These are phyloP conservation scores for Tineola bisselliella DNA, from an alignment of 2,888 invertebrate species.

Conservation along the genomic window DNA sequence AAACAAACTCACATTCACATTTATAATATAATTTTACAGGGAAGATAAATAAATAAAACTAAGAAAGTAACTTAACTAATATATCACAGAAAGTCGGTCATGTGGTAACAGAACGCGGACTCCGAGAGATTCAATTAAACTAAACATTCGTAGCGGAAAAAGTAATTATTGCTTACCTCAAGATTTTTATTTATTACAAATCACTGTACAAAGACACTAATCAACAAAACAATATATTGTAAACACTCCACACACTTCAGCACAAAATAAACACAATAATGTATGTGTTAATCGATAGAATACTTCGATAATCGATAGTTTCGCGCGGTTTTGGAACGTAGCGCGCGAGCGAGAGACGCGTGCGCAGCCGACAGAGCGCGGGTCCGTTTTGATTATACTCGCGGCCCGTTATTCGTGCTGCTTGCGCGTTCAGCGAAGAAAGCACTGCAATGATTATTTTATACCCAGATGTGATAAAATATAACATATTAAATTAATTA, in stretches of 20 bases:
- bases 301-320: not conserved
- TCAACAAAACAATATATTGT: not conserved
- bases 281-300: not conserved
- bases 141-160: not conserved
- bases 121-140: not conserved
- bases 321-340: not conserved
- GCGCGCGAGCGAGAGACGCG: slow-evolving; percentile 20
- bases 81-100: not conserved
- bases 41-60: too few relatives aligned
- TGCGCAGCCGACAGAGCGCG: slow-evolving; percentile 28
- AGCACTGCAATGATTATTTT: slow-evolving; percentile 23
- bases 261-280: not conserved
- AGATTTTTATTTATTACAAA: too few relatives aligned
- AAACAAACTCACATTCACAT: too few relatives aligned
- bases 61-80: too few relatives aligned
- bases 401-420: slow-evolving; percentile 45
- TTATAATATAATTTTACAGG: too few relatives aligned
- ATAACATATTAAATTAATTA: too few relatives aligned
- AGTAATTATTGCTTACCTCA: not conserved
- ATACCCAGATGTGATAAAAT: not conserved
- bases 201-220: not conserved
- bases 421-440: slow-evolving; percentile 31
- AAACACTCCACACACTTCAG: not conserved
- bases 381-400: not conserved
- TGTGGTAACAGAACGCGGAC: not conserved